Conservation (phyloP, 2,797 vertebrate genomes). For the Tinamus major region DNA sequence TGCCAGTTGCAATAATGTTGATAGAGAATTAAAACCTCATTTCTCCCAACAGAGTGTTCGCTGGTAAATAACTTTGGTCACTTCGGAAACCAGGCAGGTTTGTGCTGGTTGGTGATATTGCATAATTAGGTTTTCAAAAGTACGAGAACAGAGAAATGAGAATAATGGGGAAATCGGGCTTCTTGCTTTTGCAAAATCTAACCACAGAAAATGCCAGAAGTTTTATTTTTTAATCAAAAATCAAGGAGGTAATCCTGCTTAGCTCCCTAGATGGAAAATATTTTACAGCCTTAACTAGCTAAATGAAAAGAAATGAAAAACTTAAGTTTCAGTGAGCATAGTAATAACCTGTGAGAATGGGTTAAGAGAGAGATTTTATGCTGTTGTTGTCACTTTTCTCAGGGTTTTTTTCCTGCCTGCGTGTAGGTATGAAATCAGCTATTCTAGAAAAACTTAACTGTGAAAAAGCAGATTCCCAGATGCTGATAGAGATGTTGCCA, state of each 20-base stretch:
- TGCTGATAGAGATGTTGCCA: background rate
- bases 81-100: slow-evolving; percentile 47
- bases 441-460: background rate
- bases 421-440: background rate
- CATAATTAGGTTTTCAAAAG: slow-evolving; percentile 64
- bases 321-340: slow-evolving; percentile 75
- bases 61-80: slow-evolving; percentile 1
- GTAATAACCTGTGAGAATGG: slow-evolving; percentile 78
- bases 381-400: slow-evolving; percentile 81
- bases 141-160: slow-evolving; percentile 73
- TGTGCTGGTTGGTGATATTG: slow-evolving; percentile 26
- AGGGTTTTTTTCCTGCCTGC: slow-evolving; percentile 67
- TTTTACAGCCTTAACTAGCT: slow-evolving; percentile 46
- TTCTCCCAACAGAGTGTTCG: background rate
- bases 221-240: slow-evolving; percentile 12
- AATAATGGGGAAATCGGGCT: slow-evolving; percentile 58
- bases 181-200: slow-evolving; percentile 67
- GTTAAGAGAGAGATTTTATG: slow-evolving; percentile 74
- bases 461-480: slow-evolving; percentile 11
- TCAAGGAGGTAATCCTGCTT: slow-evolving; percentile 12
- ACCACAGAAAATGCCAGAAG: slow-evolving; percentile 43
- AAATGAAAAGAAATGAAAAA: slow-evolving; percentile 68
- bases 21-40: background rate
- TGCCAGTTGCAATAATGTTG: background rate
- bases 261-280: background rate